Conservation (phyloP, 1,140 invertebrate genomes). For the Pogonus chalceus region DNA sequence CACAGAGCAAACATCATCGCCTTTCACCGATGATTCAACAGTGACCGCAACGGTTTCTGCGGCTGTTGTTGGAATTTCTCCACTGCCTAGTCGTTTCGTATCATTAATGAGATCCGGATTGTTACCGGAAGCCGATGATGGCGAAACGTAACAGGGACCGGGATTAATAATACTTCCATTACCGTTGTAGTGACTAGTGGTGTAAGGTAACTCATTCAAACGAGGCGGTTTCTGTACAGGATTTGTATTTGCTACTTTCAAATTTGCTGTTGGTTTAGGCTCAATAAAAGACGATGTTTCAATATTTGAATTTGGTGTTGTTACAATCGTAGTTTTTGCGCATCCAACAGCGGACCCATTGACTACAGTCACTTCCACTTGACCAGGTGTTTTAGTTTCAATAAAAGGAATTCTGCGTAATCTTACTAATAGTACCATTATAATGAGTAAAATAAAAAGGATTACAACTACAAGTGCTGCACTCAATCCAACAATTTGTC, state of each 20-base stretch:
- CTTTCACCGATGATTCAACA: constrained; percentile 17
- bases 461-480: constrained; percentile 71
- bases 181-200: constrained; percentile 50
- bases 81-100: constrained; percentile 49
- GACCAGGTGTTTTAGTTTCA: constrained; percentile 64
- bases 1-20: background rate
- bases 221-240: constrained; percentile 58
- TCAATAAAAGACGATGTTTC: constrained; percentile 38
- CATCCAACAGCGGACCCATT: constrained; percentile 41
- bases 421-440: constrained; percentile 60
- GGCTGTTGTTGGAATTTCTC: constrained; percentile 30
- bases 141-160: constrained; percentile 51
- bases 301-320: constrained; percentile 36
- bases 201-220: constrained; percentile 51
- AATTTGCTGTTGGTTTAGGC: constrained; percentile 33
- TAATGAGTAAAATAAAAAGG: constrained; percentile 61
- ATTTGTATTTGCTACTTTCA: constrained; percentile 44
- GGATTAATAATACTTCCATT: constrained; percentile 49
- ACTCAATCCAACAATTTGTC: constrained; percentile 76
- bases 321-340: constrained; percentile 33
- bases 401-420: constrained; percentile 56
- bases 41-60: constrained; percentile 17
- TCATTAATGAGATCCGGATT: constrained; percentile 77
- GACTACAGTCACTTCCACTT: constrained; percentile 54
- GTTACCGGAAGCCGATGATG: constrained; percentile 57